Percentiles rank a stretch among this genome's conserved stretches.
Conservation (phyloP, 2,797 vertebrate genomes). For the Chaetodon trifasciatus region DNA sequence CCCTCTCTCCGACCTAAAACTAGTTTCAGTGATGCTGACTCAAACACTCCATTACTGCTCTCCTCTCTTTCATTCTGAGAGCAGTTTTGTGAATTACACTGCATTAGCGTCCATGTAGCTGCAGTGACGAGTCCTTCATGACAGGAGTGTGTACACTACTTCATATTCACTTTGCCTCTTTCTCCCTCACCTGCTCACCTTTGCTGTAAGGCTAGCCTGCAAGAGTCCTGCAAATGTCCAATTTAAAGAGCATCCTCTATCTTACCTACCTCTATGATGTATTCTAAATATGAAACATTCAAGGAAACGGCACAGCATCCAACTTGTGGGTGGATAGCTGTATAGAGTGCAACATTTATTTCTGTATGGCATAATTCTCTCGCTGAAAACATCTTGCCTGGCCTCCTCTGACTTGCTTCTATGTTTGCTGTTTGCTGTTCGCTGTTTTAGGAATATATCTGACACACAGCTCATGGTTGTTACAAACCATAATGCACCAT, state of each 20-base stretch:
- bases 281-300: slow-evolving; percentile 37
- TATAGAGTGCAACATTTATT: slow-evolving; percentile 32
- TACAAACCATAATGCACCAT: background rate
- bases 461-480: background rate
- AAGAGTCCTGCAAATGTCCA: background rate
- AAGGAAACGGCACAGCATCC: slow-evolving; percentile 19
- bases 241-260: slow-evolving; percentile 3
- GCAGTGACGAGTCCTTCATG: slow-evolving; percentile 7
- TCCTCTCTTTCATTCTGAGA: slow-evolving; percentile 14
- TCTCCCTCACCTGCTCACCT: slow-evolving; percentile 6
- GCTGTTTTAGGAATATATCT: background rate
- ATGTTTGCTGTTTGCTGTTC: slow-evolving; percentile 11
- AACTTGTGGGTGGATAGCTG: slow-evolving; percentile 36
- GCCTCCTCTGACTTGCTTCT: slow-evolving; percentile 11
- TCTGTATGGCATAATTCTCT: slow-evolving; percentile 19
- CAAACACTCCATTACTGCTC: slow-evolving; percentile 32
- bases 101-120: slow-evolving; percentile 23
- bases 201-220: background rate
- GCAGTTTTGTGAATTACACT: slow-evolving; percentile 38
- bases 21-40: slow-evolving; percentile 53
- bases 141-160: background rate
- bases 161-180: slow-evolving; percentile 2
- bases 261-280: background rate
- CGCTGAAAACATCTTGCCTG: slow-evolving; percentile 16
- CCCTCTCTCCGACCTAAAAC: slow-evolving; percentile 62